These are phyloP conservation scores for Baccha elongata DNA, from an alignment of 2,888 invertebrate species.

Conservation along the genomic window DNA sequence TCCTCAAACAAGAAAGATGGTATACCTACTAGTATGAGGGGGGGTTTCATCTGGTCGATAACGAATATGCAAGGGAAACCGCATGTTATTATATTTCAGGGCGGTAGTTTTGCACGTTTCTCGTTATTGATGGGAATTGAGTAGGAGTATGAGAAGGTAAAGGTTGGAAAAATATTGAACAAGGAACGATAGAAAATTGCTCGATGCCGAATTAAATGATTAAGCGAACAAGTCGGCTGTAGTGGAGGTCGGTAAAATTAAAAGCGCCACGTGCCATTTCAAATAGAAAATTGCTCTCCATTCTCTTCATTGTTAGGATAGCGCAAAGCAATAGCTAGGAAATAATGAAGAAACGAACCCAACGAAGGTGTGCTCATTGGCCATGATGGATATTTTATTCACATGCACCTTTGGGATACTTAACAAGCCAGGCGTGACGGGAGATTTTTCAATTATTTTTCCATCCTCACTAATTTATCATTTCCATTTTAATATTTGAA, in stretches of 20 bases:
- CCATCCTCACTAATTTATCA: conserved; percentile 53
- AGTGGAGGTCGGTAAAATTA: conserved; percentile 50
- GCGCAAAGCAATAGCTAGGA: conserved; percentile 6
- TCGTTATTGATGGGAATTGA: conserved; percentile 7
- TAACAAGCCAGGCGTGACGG: conserved; percentile 53
- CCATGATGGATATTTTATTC: conserved; percentile 36
- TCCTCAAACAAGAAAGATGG: conserved; percentile 53
- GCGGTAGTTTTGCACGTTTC: conserved; percentile 67
- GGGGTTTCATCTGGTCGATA: conserved; percentile 29
- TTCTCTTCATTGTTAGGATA: conserved; percentile 43
- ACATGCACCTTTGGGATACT: conserved; percentile 14
- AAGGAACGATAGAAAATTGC: conserved; percentile 33
- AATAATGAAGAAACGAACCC: conserved; percentile 32
- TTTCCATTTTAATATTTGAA: conserved; percentile 57
- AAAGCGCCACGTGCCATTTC: conserved; percentile 67
- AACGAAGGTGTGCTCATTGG: conserved; percentile 47
- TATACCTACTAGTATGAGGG: conserved; percentile 26
- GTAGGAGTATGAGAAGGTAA: background rate
- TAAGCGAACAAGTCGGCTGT: conserved; percentile 58
- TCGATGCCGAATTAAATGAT: conserved; percentile 69
- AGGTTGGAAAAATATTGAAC: conserved; percentile 9
- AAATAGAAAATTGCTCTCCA: conserved; percentile 27
- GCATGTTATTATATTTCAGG: conserved; percentile 65
- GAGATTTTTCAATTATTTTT: conserved; percentile 74
- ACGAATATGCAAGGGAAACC: conserved; percentile 43